Evolutionary conservation across 2,888 invertebrate genomes (phyloP).

Genomic region (Sminthurides aquaticus): DNA sequence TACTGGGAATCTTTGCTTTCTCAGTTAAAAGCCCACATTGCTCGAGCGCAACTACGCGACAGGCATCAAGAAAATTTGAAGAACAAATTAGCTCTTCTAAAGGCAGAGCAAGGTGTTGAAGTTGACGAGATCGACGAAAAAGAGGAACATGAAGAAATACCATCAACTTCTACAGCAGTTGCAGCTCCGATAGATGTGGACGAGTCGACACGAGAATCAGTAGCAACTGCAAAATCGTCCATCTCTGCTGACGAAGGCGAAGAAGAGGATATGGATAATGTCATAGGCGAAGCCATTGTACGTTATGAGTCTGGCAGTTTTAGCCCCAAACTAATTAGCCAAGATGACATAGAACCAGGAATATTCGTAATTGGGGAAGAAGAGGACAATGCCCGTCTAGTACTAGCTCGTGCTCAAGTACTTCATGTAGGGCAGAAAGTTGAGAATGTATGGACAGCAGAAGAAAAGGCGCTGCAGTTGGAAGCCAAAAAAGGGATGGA

Average conservation of each 20-base stretch:
- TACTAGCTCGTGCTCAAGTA: conserved; percentile 35
- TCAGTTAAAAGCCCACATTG: conserved; percentile 93
- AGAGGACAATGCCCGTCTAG: conserved; percentile 66
- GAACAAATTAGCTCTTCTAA: conserved; percentile 79
- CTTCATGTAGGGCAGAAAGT: conserved; percentile 39
- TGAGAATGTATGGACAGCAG: conserved; percentile 52
- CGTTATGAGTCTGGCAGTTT: conserved; percentile 76
- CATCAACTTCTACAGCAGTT: conserved; percentile 1
- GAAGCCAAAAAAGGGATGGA: conserved; percentile 79
- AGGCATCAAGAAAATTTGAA: conserved; percentile 83
- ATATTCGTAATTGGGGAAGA: conserved; percentile 67
- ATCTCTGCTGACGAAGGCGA: conserved; percentile 45
- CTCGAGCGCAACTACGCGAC: conserved; percentile 82
- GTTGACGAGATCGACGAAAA: conserved; percentile 3
- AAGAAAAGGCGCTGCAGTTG: conserved; percentile 63
- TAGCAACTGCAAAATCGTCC: conserved; percentile 21
- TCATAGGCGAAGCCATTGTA: conserved; percentile 55
- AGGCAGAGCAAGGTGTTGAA: conserved; percentile 64
- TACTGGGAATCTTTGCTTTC: conserved; percentile 96
- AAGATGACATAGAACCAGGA: conserved; percentile 62
- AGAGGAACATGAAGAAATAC: conserved; percentile 15
- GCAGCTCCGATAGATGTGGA: conserved; percentile 43
- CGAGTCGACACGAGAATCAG: conserved; percentile 44
- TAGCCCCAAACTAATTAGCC: conserved; percentile 64
- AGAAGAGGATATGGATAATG: conserved; percentile 51